These are phyloP conservation scores for Caenorhabditis sp. DNA, from an alignment of 2,888 invertebrate genomes.

Conservation along the genomic window DNA sequence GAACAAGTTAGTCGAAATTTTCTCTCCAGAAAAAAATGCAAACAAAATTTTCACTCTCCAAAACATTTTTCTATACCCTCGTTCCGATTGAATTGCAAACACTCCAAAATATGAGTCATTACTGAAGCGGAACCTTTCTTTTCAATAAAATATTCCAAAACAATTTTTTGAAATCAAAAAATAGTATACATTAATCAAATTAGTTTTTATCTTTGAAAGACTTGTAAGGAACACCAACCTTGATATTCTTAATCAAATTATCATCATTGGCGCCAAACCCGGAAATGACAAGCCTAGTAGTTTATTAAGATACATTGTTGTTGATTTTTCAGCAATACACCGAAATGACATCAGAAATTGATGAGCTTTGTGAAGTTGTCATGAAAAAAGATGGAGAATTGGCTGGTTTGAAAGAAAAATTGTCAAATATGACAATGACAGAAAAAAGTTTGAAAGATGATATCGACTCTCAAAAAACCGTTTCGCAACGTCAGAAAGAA, in stretches of 20 bases:
- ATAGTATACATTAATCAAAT: background rate
- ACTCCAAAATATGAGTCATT: too few relatives aligned
- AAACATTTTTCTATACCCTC: too few relatives aligned
- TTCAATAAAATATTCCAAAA: background rate
- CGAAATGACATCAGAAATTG: slow-evolving; percentile 48
- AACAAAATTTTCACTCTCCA: too few relatives aligned
- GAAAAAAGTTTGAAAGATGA: slow-evolving; percentile 31
- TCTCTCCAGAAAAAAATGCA: too few relatives aligned
- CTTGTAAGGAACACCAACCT: background rate
- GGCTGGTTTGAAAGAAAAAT: slow-evolving; percentile 34
- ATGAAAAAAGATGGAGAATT: slow-evolving; percentile 44
- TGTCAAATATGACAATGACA: slow-evolving; percentile 18
- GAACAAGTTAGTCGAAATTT: slow-evolving; percentile 51
- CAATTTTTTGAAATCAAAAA: background rate
- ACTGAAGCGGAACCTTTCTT: too few relatives aligned
- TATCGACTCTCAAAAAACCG: slow-evolving; percentile 35
- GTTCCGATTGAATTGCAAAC: too few relatives aligned
- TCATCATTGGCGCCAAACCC: background rate
- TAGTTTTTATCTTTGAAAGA: background rate
- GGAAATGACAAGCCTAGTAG: background rate
- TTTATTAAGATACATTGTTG: background rate
- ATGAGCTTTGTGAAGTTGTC: slow-evolving; percentile 44
- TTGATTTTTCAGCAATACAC: slow-evolving; percentile 51
- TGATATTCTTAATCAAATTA: background rate
- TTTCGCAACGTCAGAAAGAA: slow-evolving; percentile 38